Conservation (phyloP, 2,797 vertebrate species). For the Staurois parvus region DNA sequence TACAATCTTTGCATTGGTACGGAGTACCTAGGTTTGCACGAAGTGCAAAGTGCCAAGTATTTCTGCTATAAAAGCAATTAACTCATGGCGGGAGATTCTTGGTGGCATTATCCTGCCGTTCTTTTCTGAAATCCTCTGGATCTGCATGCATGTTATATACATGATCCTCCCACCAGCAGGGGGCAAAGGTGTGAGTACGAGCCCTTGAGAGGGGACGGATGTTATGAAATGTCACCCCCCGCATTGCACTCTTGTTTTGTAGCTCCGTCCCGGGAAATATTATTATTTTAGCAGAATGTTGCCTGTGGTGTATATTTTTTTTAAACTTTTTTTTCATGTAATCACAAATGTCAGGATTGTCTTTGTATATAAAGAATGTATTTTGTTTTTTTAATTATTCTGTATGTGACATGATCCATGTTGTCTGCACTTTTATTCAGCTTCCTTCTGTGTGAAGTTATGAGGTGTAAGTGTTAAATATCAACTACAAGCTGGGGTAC, state of each 20-base stretch:
- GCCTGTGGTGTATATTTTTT: constrained; percentile 55
- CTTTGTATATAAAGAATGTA: constrained; percentile 45
- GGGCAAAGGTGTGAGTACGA: too few species aligned
- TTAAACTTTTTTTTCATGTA: constrained; percentile 68
- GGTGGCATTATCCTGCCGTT: too few species aligned
- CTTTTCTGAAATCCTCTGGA: too few species aligned
- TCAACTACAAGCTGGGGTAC: too few species aligned
- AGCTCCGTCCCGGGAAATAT: neutral
- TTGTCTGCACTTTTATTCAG: constrained; percentile 36
- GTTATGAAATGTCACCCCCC: neutral
- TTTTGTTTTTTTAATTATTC: constrained; percentile 7
- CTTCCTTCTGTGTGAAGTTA: constrained; percentile 34
- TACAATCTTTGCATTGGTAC: too few species aligned
- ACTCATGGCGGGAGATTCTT: too few species aligned
- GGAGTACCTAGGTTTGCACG: too few species aligned
- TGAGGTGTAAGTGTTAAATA: neutral
- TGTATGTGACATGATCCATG: neutral
- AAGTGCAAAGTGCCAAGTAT: too few species aligned
- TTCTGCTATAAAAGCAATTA: too few species aligned
- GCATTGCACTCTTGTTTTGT: neutral
- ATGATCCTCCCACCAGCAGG: too few species aligned
- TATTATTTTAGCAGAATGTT: neutral
- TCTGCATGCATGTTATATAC: too few species aligned
- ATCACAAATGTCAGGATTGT: constrained; percentile 22
- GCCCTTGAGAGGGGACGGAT: neutral